Evolutionary conservation across 2,797 vertebrate species (phyloP).

Genomic region (Danio albolineatus): DNA sequence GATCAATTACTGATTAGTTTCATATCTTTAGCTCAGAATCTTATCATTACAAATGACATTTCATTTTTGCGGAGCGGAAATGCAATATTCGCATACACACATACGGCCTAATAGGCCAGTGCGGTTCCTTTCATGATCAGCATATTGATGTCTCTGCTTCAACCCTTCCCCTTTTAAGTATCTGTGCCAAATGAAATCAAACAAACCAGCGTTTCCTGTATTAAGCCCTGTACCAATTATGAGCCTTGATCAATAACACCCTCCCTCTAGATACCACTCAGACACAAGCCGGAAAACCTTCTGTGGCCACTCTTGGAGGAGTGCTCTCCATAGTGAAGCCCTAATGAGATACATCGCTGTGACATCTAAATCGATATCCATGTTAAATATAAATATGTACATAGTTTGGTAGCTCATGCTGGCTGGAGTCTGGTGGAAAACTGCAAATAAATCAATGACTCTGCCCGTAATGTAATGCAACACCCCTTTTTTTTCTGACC

Average conservation of each 20-base stretch:
- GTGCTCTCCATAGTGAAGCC: conserved; percentile 23
- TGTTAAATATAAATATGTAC: conserved; percentile 62
- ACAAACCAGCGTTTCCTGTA: conserved; percentile 53
- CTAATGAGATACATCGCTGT: conserved; percentile 36
- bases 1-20: conserved; percentile 29
- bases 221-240: conserved; percentile 46
- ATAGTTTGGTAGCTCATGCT: conserved; percentile 49
- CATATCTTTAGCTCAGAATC: neutral
- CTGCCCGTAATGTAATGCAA: conserved; percentile 47
- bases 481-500: conserved; percentile 4
- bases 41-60: conserved; percentile 14
- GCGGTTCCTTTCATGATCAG: conserved; percentile 32
- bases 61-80: conserved; percentile 16
- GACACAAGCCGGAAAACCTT: conserved; percentile 47
- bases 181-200: conserved; percentile 46
- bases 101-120: neutral
- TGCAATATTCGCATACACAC: neutral
- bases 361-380: conserved; percentile 54
- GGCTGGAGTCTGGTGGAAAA: conserved; percentile 19
- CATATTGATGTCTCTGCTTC: conserved; percentile 40
- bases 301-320: conserved; percentile 36
- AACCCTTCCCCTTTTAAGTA: conserved; percentile 33
- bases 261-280: conserved; percentile 47
- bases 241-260: conserved; percentile 52
- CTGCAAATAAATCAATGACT: conserved; percentile 55